Evolutionary conservation across 1,140 invertebrate genomes (phyloP).

Genomic region (Bombus breviceps): DNA sequence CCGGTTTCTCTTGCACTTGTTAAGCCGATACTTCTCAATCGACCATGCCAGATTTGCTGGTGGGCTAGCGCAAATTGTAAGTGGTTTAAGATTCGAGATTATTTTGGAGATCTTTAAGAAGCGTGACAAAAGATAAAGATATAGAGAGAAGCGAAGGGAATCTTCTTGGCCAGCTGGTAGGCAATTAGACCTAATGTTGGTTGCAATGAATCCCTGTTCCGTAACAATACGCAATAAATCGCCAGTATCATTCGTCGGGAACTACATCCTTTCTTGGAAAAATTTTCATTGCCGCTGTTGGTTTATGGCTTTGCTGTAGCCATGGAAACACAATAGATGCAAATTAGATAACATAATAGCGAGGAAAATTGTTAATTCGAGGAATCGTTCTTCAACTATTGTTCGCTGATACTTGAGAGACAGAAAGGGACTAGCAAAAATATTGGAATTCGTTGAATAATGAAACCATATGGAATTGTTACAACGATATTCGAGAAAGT

Average conservation of each 20-base stretch:
- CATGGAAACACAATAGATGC: too few species aligned
- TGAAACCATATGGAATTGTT: too few species aligned
- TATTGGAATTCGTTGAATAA: too few species aligned
- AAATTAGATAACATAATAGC: too few species aligned
- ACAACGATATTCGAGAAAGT: too few species aligned
- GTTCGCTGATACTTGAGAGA: too few species aligned
- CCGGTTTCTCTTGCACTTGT: too few species aligned
- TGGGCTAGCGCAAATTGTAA: neutral
- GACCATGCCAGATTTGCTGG: neutral
- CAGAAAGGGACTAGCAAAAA: too few species aligned
- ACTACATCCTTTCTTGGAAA: fast-evolving
- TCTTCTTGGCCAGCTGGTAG: too few species aligned
- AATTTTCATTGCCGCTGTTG: neutral
- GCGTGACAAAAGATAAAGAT: neutral
- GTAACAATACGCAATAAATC: neutral
- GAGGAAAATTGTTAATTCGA: neutral
- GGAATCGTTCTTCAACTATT: too few species aligned
- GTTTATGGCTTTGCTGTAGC: neutral
- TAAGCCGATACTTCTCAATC: slow-evolving; percentile 7
- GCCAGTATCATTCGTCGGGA: neutral
- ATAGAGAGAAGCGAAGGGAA: neutral
- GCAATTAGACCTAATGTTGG: too few species aligned
- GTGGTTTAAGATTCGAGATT: neutral
- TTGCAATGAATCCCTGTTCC: neutral
- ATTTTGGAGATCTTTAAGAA: neutral